phyloP scores from a whole-genome alignment of 2,113 vertebrate species.

The Pycnonotus jocosus region DNA sequence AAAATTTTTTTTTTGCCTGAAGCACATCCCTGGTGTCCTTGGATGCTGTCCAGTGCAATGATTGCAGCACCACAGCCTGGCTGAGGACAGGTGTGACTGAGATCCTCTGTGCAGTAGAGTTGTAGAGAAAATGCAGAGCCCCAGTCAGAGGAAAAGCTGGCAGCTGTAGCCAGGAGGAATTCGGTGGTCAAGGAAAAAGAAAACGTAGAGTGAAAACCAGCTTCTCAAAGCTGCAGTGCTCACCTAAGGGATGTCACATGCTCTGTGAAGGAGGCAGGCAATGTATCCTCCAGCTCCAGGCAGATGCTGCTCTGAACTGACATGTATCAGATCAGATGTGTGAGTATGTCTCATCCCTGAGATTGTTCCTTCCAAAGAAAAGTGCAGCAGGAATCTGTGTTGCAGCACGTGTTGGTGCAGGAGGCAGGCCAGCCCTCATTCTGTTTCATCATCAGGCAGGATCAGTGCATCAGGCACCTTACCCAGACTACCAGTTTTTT shows the following conservation, averaged over 20 bases:
- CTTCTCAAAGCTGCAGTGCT: background rate
- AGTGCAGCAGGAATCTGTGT: background rate
- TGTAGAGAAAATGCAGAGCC: background rate
- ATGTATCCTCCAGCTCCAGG: background rate
- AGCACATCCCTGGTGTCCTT: background rate
- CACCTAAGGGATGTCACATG: background rate
- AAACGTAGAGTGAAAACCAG: background rate
- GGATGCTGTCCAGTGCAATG: background rate
- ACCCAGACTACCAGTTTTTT: background rate
- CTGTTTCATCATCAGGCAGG: background rate
- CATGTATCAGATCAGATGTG: background rate
- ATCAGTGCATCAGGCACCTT: background rate
- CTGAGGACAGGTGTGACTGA: background rate
- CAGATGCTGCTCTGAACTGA: slow-evolving; percentile 2
- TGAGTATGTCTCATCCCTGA: background rate
- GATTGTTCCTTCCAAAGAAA: background rate
- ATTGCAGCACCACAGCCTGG: background rate
- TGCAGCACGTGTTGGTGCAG: background rate
- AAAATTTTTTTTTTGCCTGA: background rate
- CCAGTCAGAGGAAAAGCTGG: background rate
- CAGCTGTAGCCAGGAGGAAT: background rate
- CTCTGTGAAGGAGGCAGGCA: background rate
- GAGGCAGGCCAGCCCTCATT: background rate
- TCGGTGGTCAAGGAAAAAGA: background rate
- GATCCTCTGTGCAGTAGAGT: background rate